A percentile compares a stretch with the other conserved stretches of the same genome.
These are phyloP conservation scores for Linnaemya tessellans DNA, from an alignment of 2,888 invertebrate genomes.

Conservation along the genomic window DNA sequence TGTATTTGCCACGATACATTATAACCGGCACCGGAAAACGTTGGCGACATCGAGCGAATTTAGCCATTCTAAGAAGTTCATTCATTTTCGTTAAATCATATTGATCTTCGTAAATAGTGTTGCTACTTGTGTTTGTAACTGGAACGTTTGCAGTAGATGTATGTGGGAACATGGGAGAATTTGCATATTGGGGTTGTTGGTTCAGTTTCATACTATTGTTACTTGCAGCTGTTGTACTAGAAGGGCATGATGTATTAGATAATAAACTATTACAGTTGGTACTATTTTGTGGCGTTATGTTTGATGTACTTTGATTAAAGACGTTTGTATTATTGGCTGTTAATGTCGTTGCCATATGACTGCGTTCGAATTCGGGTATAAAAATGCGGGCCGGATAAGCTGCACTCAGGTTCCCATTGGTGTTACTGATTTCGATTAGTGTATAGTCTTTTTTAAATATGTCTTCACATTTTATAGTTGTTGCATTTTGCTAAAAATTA, in stretches of 20 bases:
- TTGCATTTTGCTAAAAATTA: slow-evolving; percentile 84
- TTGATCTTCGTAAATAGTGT: slow-evolving; percentile 85
- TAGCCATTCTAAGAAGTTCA: slow-evolving; percentile 87
- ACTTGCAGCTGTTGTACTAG: slow-evolving; percentile 47
- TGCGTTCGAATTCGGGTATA: slow-evolving; percentile 86
- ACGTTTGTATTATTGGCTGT: slow-evolving; percentile 72
- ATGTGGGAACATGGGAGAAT: slow-evolving; percentile 40
- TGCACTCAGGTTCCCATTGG: slow-evolving; percentile 87
- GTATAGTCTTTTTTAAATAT: slow-evolving; percentile 88
- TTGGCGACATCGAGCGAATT: slow-evolving; percentile 89
- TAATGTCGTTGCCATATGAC: slow-evolving; percentile 76
- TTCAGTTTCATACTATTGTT: slow-evolving; percentile 74
- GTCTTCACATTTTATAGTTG: slow-evolving; percentile 86
- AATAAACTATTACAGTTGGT: slow-evolving; percentile 68
- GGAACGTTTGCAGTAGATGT: slow-evolving; percentile 19
- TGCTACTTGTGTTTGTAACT: slow-evolving; percentile 71
- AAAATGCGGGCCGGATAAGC: slow-evolving; percentile 89
- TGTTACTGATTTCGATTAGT: slow-evolving; percentile 86
- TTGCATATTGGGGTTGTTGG: slow-evolving; percentile 48
- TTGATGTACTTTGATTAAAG: slow-evolving; percentile 33
- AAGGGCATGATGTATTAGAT: slow-evolving; percentile 36
- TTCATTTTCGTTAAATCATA: slow-evolving; percentile 85
- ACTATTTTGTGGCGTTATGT: slow-evolving; percentile 32
- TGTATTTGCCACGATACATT: slow-evolving; percentile 88
- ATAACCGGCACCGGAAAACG: slow-evolving; percentile 91